Evolutionary conservation across 2,888 invertebrate species (phyloP).

Genomic region (Polyploca ridens): DNA sequence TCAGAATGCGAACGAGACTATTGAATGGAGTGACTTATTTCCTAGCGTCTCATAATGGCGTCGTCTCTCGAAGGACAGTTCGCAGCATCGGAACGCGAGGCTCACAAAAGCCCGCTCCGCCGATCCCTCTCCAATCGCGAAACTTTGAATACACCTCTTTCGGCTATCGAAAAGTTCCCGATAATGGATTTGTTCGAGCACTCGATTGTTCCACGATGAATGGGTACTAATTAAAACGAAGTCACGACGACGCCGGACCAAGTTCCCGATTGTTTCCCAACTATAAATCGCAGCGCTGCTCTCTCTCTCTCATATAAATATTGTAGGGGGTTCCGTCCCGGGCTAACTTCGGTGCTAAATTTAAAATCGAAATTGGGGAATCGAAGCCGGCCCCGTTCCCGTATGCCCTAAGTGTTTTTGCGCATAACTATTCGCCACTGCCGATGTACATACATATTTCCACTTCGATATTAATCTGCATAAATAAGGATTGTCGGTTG

Average conservation of each 20-base stretch:
- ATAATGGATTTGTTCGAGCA: conserved; percentile 82
- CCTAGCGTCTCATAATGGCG: conserved; percentile 40
- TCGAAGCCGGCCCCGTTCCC: conserved; percentile 47
- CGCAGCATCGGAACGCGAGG: conserved; percentile 51
- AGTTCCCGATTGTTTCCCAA: conserved; percentile 79
- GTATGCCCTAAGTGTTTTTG: conserved; percentile 47
- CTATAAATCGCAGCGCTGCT: conserved; percentile 76
- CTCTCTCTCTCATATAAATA: conserved; percentile 73
- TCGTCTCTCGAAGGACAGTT: conserved; percentile 39
- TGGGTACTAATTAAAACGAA: conserved; percentile 85
- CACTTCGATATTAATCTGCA: conserved; percentile 50
- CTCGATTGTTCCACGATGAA: conserved; percentile 83
- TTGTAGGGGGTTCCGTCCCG: conserved; percentile 54
- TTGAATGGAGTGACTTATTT: conserved; percentile 18
- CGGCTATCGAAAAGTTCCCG: conserved; percentile 82
- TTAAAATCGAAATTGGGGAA: conserved; percentile 74
- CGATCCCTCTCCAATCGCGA: conserved; percentile 67
- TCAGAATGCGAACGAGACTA: conserved; percentile 16
- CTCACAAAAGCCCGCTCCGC: conserved; percentile 55
- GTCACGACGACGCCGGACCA: conserved; percentile 78
- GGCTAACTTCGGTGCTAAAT: conserved; percentile 77
- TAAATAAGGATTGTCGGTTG: conserved; percentile 47
- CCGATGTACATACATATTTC: conserved; percentile 33
- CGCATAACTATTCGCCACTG: conserved; percentile 25
- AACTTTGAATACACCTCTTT: conserved; percentile 81